These are phyloP conservation scores for Paraplagusia blochii DNA, from an alignment of 2,113 vertebrate genomes.

Conservation along the genomic window DNA sequence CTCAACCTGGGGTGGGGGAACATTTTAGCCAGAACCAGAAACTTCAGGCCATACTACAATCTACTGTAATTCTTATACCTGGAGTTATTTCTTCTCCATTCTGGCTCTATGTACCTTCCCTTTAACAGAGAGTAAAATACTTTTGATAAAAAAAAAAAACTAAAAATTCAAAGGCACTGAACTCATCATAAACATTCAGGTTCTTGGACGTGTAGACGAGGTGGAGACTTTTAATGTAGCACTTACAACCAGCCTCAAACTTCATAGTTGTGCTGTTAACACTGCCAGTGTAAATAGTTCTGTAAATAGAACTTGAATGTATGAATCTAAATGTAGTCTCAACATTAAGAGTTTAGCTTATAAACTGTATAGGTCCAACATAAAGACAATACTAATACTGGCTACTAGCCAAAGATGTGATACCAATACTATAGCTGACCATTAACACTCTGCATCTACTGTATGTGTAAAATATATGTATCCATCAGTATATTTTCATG, in stretches of 20 bases:
- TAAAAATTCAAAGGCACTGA: constrained; percentile 25
- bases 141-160: constrained; percentile 20
- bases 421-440: constrained; percentile 8
- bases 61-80: no score
- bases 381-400: constrained; percentile 1
- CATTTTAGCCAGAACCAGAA: not conserved
- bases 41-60: not conserved
- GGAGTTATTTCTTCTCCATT: no score
- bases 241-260: constrained; percentile 52
- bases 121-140: constrained; percentile 19
- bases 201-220: constrained; percentile 31
- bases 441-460: no score
- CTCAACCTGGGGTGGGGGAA: not conserved
- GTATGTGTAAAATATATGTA: constrained; percentile 25
- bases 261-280: constrained; percentile 33
- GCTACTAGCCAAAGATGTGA: not conserved
- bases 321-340: constrained; percentile 7
- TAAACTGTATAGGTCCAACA: not conserved
- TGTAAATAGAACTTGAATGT: constrained; percentile 42
- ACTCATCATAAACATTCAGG: constrained; percentile 28
- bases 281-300: constrained; percentile 63
- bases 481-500: constrained; percentile 35
- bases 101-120: not conserved
- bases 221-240: constrained; percentile 54
- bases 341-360: no score